A percentile compares a stretch with the other conserved stretches of the same genome.
These are phyloP conservation scores for Mesocricetus auratus DNA, from an alignment of 2,113 vertebrate genomes.

Conservation along the genomic window DNA sequence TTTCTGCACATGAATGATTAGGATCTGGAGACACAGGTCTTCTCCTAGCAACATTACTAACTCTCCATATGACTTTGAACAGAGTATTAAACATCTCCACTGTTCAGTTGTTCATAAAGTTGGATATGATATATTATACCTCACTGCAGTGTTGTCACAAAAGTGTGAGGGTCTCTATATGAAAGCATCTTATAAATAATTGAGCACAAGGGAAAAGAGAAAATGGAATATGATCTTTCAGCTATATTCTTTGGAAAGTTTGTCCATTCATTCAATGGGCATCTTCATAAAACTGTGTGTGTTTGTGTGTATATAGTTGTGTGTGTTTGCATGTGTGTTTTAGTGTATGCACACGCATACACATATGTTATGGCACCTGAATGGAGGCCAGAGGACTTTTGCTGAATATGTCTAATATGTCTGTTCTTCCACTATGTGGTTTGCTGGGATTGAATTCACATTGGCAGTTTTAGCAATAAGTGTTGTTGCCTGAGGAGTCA, in stretches of 20 bases:
- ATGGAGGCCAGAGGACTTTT: background rate
- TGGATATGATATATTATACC: constrained; percentile 19
- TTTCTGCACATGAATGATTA: background rate
- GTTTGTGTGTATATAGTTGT: background rate
- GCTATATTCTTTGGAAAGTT: constrained; percentile 8
- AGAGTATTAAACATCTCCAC: background rate
- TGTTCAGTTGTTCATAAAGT: constrained; percentile 46
- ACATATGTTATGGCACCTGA: background rate
- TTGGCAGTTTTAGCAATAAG: background rate
- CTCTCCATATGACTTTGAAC: background rate
- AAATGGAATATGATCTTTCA: constrained; percentile 41
- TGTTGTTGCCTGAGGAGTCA: background rate
- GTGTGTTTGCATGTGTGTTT: background rate
- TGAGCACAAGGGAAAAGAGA: background rate
- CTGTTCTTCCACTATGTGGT: background rate
- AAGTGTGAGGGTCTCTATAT: background rate
- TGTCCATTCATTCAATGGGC: background rate
- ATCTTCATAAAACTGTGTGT: background rate
- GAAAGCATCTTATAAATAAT: constrained; percentile 46
- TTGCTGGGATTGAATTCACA: background rate
- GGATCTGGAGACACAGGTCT: background rate
- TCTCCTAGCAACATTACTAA: background rate
- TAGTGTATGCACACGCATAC: background rate
- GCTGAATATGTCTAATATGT: background rate
- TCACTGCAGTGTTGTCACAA: background rate